These are phyloP conservation scores for Hyperoplus immaculatus DNA, from an alignment of 2,797 vertebrate species.

Conservation along the genomic window DNA sequence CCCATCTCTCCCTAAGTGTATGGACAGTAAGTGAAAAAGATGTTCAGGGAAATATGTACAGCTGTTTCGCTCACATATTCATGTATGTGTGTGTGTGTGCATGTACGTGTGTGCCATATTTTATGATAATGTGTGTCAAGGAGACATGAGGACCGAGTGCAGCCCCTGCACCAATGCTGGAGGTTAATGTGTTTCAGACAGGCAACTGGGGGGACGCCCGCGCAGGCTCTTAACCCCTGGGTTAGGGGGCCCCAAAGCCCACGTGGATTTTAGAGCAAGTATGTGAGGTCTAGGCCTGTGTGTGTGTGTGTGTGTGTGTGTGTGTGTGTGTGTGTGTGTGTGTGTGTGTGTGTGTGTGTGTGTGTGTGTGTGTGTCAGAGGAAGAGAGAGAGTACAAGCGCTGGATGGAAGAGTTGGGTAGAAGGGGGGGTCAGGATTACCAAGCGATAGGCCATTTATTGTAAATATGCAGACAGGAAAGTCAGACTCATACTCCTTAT, in stretches of 20 bases:
- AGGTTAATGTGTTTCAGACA: constrained; percentile 79
- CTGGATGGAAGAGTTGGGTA: constrained; percentile 13
- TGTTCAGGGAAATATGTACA: constrained; percentile 86
- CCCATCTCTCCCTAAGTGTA: constrained; percentile 28
- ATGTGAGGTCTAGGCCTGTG: constrained; percentile 44
- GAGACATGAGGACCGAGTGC: constrained; percentile 68
- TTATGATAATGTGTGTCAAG: constrained; percentile 70
- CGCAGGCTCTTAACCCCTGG: constrained; percentile 83
- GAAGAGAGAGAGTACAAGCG: constrained; percentile 70
- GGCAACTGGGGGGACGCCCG: constrained; percentile 53
- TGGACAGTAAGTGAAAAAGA: constrained; percentile 53
- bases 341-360: constrained; percentile 24
- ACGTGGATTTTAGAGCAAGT: constrained; percentile 41
- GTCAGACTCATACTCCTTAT: constrained; percentile 55
- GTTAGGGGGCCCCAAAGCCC: constrained; percentile 41
- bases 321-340: neutral
- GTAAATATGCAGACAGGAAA: constrained; percentile 62
- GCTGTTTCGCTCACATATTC: constrained; percentile 86
- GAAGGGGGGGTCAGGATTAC: constrained; percentile 46
- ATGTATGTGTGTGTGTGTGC: constrained; percentile 50
- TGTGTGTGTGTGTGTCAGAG: neutral
- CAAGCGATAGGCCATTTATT: constrained; percentile 63
- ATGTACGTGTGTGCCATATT: constrained; percentile 61
- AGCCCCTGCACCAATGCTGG: constrained; percentile 42
- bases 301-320: constrained; percentile 51